Evolutionary conservation across 2,797 vertebrate species (phyloP).

Genomic region (Crypturellus tataupa): DNA sequence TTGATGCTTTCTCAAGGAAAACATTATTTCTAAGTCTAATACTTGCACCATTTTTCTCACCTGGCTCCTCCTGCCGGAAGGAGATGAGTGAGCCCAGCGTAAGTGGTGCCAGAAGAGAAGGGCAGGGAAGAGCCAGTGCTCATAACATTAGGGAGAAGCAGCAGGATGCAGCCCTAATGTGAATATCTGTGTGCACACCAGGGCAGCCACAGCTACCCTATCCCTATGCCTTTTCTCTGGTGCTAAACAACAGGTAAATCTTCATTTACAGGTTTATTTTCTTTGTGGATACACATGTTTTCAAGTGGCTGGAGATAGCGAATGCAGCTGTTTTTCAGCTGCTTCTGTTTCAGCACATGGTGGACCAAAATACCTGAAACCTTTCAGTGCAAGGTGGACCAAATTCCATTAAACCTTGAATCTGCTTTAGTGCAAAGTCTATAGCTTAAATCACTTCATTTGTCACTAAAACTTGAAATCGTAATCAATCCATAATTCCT

Average conservation of each 20-base stretch:
- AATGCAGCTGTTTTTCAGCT: not conserved
- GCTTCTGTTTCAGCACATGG: not conserved
- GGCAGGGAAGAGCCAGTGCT: not conserved
- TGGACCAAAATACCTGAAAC: not conserved
- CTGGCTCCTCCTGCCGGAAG: not conserved
- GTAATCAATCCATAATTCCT: not conserved
- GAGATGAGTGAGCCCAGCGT: not conserved
- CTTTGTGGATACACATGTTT: not conserved
- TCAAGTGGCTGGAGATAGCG: not conserved
- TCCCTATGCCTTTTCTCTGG: not conserved
- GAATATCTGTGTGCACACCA: not conserved
- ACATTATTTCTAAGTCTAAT: not conserved
- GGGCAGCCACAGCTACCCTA: not conserved
- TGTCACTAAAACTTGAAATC: not conserved
- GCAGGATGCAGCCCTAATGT: not conserved
- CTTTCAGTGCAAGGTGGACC: not conserved
- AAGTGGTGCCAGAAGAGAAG: not conserved
- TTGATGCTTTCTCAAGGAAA: not conserved
- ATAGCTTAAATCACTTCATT: not conserved
- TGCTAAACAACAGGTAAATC: not conserved
- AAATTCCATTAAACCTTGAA: not conserved
- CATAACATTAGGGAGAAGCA: rapidly evolving
- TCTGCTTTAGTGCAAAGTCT: not conserved
- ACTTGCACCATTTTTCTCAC: not conserved
- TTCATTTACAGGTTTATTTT: not conserved